Evolutionary conservation across 2,888 invertebrate species (phyloP).

Genomic region (Apodemia zela): DNA sequence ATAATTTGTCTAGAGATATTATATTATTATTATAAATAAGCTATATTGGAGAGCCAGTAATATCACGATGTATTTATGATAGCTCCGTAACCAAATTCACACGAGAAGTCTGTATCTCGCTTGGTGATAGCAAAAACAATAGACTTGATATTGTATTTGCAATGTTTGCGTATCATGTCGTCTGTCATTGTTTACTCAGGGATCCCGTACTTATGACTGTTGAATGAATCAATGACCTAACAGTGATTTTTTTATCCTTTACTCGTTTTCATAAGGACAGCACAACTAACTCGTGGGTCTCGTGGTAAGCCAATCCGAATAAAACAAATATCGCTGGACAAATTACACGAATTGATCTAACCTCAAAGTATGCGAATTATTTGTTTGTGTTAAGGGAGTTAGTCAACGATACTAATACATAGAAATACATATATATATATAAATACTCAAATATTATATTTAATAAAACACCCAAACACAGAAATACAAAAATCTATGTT

Average conservation of each 20-base stretch:
- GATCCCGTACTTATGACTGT: slow-evolving; percentile 24
- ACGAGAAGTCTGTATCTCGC: not conserved
- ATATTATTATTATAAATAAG: no score
- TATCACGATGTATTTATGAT: not conserved
- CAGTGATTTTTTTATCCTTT: not conserved
- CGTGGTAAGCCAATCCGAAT: no score
- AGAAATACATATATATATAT: no score
- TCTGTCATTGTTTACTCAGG: slow-evolving; percentile 28
- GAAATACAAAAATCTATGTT: no score
- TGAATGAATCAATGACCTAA: slow-evolving; percentile 27
- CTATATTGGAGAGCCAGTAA: not conserved
- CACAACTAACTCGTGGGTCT: not conserved
- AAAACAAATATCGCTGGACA: no score
- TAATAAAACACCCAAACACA: no score
- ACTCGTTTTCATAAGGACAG: not conserved
- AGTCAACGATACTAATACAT: no score
- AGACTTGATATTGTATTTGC: slow-evolving; percentile 19
- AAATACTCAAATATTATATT: no score
- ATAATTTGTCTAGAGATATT: no score
- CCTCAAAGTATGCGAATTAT: no score
- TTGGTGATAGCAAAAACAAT: slow-evolving; percentile 15
- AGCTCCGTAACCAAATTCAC: not conserved
- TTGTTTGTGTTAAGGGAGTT: no score
- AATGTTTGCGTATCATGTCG: slow-evolving; percentile 21
- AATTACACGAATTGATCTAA: no score